Conservation (phyloP, 2,113 vertebrate species). For the Delphinapterus leucas region DNA sequence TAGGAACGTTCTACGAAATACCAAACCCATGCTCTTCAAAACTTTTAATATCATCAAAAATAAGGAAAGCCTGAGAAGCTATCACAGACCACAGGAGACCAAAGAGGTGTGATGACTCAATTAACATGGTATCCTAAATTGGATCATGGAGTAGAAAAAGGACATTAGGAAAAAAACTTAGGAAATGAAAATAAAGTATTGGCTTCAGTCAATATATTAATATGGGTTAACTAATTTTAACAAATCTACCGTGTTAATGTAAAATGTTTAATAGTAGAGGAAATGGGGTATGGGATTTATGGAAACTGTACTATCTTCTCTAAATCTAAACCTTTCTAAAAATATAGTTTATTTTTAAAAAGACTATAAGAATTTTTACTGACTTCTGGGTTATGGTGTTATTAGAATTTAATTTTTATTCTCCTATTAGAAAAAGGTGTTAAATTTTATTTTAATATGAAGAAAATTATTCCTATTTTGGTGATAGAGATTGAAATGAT, state of each 20-base stretch:
- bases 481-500: not conserved
- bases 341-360: not conserved
- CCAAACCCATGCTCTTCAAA: not conserved
- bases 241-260: not conserved
- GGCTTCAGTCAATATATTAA: not conserved
- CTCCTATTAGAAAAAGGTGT: not conserved
- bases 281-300: not conserved
- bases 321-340: not conserved
- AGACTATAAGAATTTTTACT: not conserved
- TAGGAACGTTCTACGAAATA: not conserved
- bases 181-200: not conserved
- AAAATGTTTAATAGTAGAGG: not conserved
- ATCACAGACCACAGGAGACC: not conserved
- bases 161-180: not conserved
- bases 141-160: not conserved
- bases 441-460: not conserved
- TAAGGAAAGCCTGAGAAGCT: not conserved
- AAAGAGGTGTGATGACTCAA: not conserved
- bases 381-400: not conserved
- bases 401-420: not conserved
- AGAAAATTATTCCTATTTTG: not conserved
- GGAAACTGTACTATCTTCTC: not conserved
- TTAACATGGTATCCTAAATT: not conserved
- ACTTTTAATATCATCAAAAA: not conserved
- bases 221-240: not conserved